Evolutionary conservation across 2,888 invertebrate genomes (phyloP), one percentile per base, ranked within the genome.

Genomic region (Drosophila prostipennis): DNA sequence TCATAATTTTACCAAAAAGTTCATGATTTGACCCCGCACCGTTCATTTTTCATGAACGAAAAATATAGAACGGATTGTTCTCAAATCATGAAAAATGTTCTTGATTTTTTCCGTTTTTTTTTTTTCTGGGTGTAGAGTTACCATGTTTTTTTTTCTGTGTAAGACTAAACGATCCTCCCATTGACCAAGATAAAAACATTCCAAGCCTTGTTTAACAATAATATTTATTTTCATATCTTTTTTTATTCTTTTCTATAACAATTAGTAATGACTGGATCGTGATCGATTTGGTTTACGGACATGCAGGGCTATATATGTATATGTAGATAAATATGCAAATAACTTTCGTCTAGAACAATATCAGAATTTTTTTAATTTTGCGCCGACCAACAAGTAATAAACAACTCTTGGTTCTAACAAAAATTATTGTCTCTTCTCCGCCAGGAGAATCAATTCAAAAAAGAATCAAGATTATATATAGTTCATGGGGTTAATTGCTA

Each of bases 401-500:
- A 32, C n/a, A 19, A 34, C 42, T 51, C 10, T 46, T 69, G 57
- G 57, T 48, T 16, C 55, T 13, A 71, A 61, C 71, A 57, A 72
- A 64, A 72, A 72, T 72, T 72, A 72, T 72, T 72, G 72, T 72
- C 72, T 29, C 36, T 55, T 52, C 54, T 23, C 16, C 40, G 34
- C 26, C 19, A 36, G 54, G 19, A 8, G 39, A 11, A 43, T 42
- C 16, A 32, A 49, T 43, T 23, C 46, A 23, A 43, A 51, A 19
- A 23, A n/a, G 55, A 46, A 46, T 69, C 36, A 56, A 55, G 48
- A 19, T 16, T 57, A 39, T 32, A 26, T 51, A 51, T 40, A 39
- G 53, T 45, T 55, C 10, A n/a, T 5, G 51, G 43, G 69, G 43
- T 23, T 52, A 68, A 53, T n/a, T 23, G 70, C 54, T 64, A 64